Conservation (phyloP, 2,797 vertebrate genomes). For the Alauda arvensis region DNA sequence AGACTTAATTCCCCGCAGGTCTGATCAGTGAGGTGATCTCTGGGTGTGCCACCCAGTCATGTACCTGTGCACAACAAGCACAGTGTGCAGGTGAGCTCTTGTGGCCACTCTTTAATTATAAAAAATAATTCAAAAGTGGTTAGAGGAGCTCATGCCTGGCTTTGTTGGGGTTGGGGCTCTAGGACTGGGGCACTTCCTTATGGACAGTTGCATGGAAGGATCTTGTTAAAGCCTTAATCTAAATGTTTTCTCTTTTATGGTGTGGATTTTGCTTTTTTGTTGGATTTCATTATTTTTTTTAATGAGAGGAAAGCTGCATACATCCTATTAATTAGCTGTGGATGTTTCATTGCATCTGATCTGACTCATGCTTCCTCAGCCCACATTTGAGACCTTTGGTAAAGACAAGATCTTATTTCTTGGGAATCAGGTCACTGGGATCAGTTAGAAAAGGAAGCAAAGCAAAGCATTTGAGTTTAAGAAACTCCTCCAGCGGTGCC, state of each 20-base stretch:
- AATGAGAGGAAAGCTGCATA: not conserved
- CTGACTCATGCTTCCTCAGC: not conserved
- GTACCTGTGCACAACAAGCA: not conserved
- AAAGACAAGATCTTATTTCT: not conserved
- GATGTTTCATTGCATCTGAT: not conserved
- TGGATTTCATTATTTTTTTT: not conserved
- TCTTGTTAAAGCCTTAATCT: not conserved
- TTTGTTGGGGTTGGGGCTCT: not conserved
- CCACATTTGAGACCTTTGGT: not conserved
- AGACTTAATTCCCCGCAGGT: not conserved
- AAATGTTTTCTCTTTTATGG: not conserved
- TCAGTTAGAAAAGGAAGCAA: not conserved
- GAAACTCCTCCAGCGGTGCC: not conserved
- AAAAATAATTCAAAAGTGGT: not conserved
- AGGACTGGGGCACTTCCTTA: not conserved
- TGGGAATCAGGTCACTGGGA: not conserved
- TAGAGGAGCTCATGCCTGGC: rapidly evolving
- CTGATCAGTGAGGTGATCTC: not conserved
- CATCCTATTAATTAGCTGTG: not conserved
- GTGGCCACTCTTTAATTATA: not conserved
- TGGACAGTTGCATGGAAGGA: not conserved
- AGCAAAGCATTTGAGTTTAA: not conserved
- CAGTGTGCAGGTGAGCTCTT: not conserved
- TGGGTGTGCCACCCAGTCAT: not conserved
- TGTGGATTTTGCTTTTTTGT: not conserved